These are phyloP conservation scores for Rosalia funebris DNA, from an alignment of 2,888 invertebrate genomes.

Conservation along the genomic window DNA sequence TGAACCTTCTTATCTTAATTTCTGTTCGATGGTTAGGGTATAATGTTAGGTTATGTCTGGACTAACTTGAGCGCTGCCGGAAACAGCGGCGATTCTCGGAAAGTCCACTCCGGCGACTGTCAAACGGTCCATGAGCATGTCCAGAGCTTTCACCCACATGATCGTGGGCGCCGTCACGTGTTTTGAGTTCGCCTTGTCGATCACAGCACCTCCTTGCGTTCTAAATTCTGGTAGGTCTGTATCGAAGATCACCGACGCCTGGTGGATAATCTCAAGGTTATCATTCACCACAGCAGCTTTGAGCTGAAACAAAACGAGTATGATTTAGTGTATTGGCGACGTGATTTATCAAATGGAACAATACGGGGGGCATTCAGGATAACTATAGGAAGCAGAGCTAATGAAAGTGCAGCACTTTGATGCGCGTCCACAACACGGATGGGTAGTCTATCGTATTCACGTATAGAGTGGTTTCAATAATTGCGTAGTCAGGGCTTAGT, in stretches of 20 bases:
- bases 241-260: constrained; percentile 90
- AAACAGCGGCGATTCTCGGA: constrained; percentile 82
- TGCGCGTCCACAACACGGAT: too few relatives aligned
- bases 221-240: constrained; percentile 92
- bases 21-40: too few relatives aligned
- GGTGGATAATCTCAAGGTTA: constrained; percentile 76
- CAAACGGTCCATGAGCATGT: constrained; percentile 87
- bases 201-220: constrained; percentile 72
- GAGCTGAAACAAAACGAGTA: constrained; percentile 72
- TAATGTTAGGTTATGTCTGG: too few relatives aligned
- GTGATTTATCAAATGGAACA: too few relatives aligned
- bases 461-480: too few relatives aligned
- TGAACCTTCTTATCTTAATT: too few relatives aligned
- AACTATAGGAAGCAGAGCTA: too few relatives aligned
- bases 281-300: constrained; percentile 88
- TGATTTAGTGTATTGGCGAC: too few relatives aligned
- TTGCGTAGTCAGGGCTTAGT: too few relatives aligned
- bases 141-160: constrained; percentile 96
- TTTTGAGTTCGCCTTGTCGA: constrained; percentile 65
- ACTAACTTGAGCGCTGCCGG: constrained; percentile 90
- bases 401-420: too few relatives aligned
- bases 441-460: too few relatives aligned
- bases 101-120: constrained; percentile 86
- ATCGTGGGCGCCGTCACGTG: constrained; percentile 83
- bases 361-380: too few relatives aligned